phyloP scores from a whole-genome alignment of 2,113 vertebrate species.

The Pelmatolapia mariae region DNA sequence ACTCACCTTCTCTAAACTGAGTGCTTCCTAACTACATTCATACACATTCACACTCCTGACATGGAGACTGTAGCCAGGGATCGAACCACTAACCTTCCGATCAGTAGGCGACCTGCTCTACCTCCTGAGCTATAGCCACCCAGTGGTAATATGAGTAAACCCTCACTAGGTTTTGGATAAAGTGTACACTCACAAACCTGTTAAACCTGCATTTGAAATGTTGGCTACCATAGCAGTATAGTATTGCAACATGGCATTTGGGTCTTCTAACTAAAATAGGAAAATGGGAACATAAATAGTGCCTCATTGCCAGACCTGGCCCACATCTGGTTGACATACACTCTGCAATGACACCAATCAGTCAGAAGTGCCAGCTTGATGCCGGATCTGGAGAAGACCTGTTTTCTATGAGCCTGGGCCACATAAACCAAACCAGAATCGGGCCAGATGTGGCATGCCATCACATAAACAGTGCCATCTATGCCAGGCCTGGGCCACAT shows the following conservation, averaged over 20 bases:
- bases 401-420: background rate
- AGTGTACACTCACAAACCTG: background rate
- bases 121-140: background rate
- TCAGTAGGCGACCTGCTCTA: fast-evolving
- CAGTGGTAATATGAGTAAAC: background rate
- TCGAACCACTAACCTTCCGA: background rate
- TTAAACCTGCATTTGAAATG: fast-evolving
- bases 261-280: fast-evolving
- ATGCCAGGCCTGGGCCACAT: fast-evolving
- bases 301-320: background rate
- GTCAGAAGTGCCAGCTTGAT: background rate
- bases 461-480: background rate
- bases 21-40: background rate
- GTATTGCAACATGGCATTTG: fast-evolving
- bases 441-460: fast-evolving
- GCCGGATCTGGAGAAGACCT: fast-evolving
- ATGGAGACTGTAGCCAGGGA: background rate
- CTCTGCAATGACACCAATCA: fast-evolving
- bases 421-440: fast-evolving
- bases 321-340: background rate
- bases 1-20: background rate
- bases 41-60: fast-evolving
- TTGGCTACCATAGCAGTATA: fast-evolving
- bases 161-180: background rate
- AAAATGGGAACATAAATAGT: background rate